Base-by-base conservation (phyloP, 2,113 vertebrate genomes). In the Leuciscus idus region DNA sequence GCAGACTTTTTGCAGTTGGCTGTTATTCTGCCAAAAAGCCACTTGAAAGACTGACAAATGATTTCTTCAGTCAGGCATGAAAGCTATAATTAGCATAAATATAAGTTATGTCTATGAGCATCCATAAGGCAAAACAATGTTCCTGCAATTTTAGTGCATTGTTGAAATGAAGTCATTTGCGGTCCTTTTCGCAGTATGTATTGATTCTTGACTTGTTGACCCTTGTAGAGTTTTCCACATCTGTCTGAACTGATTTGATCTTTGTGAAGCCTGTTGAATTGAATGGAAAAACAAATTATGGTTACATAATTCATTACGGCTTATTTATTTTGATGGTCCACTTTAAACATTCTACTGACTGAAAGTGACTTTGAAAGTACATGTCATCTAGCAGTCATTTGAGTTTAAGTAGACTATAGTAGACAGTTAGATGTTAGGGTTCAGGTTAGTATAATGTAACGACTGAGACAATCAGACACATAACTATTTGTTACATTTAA, bases 51-150 rank as follows among this genome's bases (percentile, higher is more conserved):
- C 26, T 81, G 79, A 82, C 61, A 82, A 70, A 52, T 10, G 23
- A 62, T 55, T 77, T 55, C 74, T 28, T 82, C 80, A 68, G 46
- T 52, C 62, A 70, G 30, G 26, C 81, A 82, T 70, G 30, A 70
- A 68, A 70, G 62, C 81, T 82, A 21, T 68, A 70, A 82, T 70
- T 52, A 82, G 80, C 62, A 70, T 82, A 82, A 82, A 82, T 82
- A 82, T 70, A 68, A 82, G n/a, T 66, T 66, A 21, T 46, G n/a
- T 21, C 39, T 46, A 30, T 48, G 61, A 81, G 61, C 43, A 81
- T 7, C 61, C 43, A 48, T 66, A 66, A 50, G 4, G 26, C 5
- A 50, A 52, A 82, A 52, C 23, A 6, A 82, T 52, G 81, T 17
- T 11, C 12, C 4, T 46, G 4, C 28, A 39, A 81, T 57, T 43